Base-by-base conservation (phyloP, 2,113 vertebrate genomes). In the Amphilophus citrinellus region DNA sequence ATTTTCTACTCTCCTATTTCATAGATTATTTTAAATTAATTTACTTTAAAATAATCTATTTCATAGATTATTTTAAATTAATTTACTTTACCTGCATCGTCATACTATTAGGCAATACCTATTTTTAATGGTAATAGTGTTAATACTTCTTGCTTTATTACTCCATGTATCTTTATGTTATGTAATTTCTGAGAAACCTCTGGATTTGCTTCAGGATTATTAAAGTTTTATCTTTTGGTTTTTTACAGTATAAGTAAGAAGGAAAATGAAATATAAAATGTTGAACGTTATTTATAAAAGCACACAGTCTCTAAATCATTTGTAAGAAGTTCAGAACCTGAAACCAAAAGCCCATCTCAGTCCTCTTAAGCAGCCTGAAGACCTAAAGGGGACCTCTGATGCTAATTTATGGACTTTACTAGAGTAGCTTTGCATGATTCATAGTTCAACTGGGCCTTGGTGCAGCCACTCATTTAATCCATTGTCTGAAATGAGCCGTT, bases 401-500 rank as follows among this genome's bases (percentile, higher is more conserved):
- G 27, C 10, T 47, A 53, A 18, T 53, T 32, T 73, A 24, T 9
- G 47, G 17, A 53, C 10, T 73, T 53, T 27, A 17, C 66, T 53
- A 53, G 66, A 73, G 27, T 53, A 53, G 66, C 66, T 73, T 73
- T 32, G 66, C 66, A 73, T 73, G 66, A 73, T 20, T 73, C 47
- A 73, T 18, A 73, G 66, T 53, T 73, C 17, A 53, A 20, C 27
- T 56, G 68, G 27, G 47, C 17, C 6, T 73, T 56, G 47, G 27
- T 56, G 18, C 68, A n/a, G 50, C 50, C 50, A 18, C 50, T 18
- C 6, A 18, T 8, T 20, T 56, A 56, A 56, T n/a, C 18, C 18
- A 32, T 47, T 73, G 27, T 73, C 27, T 56, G 47, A 73, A 53
- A 56, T 4, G 32, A 73, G 32, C 27, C 1, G 1, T 73, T 56